Evolutionary conservation across 2,797 vertebrate species (phyloP).

Genomic region (Protonibea diacanthus): DNA sequence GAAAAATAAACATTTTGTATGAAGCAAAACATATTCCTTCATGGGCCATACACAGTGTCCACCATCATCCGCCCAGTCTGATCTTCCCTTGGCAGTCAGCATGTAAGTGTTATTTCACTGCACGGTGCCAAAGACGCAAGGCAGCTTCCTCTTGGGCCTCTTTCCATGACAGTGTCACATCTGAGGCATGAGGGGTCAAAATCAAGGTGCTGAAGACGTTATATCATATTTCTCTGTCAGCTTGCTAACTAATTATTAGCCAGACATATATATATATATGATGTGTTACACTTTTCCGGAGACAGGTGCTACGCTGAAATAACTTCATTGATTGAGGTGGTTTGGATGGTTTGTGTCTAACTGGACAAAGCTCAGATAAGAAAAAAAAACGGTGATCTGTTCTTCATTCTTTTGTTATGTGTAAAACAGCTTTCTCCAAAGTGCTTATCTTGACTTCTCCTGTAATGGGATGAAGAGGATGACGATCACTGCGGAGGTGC

Average conservation of each 20-base stretch:
- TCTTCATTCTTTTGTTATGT: neutral
- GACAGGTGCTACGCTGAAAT: neutral
- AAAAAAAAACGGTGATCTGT: neutral
- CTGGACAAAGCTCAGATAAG: neutral
- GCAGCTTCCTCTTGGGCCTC: constrained; percentile 69
- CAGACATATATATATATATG: neutral
- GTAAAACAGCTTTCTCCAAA: neutral
- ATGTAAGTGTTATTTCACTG: constrained; percentile 66
- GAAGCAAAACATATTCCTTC: neutral
- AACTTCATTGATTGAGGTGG: constrained; percentile 4
- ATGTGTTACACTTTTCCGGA: constrained; percentile 10
- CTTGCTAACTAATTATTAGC: constrained; percentile 27
- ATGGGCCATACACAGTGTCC: neutral
- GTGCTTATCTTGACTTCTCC: constrained; percentile 4
- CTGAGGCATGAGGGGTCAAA: constrained; percentile 49
- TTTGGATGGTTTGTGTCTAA: neutral
- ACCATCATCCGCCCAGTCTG: constrained; percentile 3
- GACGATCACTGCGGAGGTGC: constrained; percentile 2
- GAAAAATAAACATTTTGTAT: neutral
- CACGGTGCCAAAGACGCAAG: constrained; percentile 69
- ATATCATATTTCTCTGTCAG: constrained; percentile 34
- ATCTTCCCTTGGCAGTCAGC: constrained; percentile 50
- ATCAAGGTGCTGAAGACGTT: constrained; percentile 26
- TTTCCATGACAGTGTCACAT: constrained; percentile 60
- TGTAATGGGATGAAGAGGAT: neutral